phyloP scores from a whole-genome alignment of 2,113 vertebrate species.

The Pogonocichla stellata region DNA sequence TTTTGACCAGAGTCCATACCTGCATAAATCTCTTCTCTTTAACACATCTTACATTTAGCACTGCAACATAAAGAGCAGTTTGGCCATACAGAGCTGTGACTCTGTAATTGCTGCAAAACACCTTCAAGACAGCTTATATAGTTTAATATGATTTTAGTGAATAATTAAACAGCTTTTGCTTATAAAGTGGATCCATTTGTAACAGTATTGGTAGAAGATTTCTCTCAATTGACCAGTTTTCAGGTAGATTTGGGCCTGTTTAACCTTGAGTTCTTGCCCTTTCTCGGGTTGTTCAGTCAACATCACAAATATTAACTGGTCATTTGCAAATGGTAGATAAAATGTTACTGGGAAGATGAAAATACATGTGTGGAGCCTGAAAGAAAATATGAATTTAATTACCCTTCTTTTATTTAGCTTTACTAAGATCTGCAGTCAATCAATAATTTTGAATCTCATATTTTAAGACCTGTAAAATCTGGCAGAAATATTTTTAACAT shows the following conservation, averaged over 20 bases:
- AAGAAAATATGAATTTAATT: background rate
- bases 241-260: background rate
- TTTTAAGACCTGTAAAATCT: slow-evolving; percentile 22
- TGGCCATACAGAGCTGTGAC: background rate
- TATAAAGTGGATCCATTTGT: background rate
- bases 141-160: background rate
- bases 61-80: background rate
- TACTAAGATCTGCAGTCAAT: background rate
- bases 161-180: background rate
- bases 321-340: background rate
- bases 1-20: background rate
- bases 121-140: background rate
- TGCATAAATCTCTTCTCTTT: background rate
- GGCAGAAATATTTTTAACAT: background rate
- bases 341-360: background rate
- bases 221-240: background rate
- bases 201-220: background rate
- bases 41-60: background rate
- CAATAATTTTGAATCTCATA: background rate
- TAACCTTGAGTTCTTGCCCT: background rate
- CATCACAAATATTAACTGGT: background rate
- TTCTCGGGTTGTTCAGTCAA: background rate
- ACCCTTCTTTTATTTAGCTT: background rate
- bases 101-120: background rate
- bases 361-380: background rate